Conservation (phyloP, 2,888 invertebrate species). For the Oscheius myriophilus region DNA sequence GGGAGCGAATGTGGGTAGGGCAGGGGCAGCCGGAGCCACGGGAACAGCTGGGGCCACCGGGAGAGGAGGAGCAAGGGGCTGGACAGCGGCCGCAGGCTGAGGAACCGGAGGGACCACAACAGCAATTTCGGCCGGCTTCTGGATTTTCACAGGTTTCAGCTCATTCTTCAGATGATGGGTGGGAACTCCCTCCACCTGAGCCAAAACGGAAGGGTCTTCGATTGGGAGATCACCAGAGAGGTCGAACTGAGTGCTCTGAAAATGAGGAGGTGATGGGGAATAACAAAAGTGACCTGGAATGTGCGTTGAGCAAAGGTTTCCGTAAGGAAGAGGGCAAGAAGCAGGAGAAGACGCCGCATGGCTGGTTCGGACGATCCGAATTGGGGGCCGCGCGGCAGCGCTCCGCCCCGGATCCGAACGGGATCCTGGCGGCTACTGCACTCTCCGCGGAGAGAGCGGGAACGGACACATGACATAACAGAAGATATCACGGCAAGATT, state of each 20-base stretch:
- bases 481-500: too few relatives aligned
- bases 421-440: conserved; percentile 28
- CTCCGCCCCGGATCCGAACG: conserved; percentile 29
- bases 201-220: conserved; percentile 28
- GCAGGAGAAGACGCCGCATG: conserved; percentile 23
- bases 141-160: conserved; percentile 30
- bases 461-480: too few relatives aligned
- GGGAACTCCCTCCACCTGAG: conserved; percentile 29
- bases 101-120: conserved; percentile 8
- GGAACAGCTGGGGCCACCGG: not conserved
- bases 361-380: conserved; percentile 28
- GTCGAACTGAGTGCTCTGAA: conserved; percentile 32
- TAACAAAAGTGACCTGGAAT: conserved; percentile 12
- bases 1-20: conserved; percentile 1
- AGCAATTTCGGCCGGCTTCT: conserved; percentile 25
- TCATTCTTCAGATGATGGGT: conserved; percentile 28
- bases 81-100: conserved; percentile 15
- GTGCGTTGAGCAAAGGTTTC: conserved; percentile 13
- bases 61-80: conserved; percentile 1
- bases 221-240: conserved; percentile 28
- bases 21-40: conserved; percentile 3
- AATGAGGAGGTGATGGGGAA: not conserved
- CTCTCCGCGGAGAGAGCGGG: conserved; percentile 5
- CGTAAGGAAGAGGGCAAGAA: conserved; percentile 4
- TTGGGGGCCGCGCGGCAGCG: conserved; percentile 14